A percentile compares a stretch with the other conserved stretches of the same genome.
phyloP scores from a whole-genome alignment of 1,140 invertebrate genomes.

The Nebria ingens region DNA sequence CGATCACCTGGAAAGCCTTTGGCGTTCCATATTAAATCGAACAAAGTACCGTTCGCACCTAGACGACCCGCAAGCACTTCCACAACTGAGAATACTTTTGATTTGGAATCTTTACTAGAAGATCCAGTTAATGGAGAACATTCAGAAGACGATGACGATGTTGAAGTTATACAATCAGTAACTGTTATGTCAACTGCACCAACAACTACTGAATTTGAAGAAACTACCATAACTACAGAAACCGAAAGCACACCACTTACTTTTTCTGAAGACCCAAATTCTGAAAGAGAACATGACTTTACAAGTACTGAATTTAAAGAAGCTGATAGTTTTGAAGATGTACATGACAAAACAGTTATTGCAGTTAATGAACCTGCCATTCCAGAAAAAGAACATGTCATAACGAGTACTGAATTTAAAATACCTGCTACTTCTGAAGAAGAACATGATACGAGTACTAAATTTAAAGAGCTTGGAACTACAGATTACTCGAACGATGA shows the following conservation, averaged over 20 bases:
- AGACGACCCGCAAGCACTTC: constrained; percentile 24
- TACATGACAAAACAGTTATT: constrained; percentile 12
- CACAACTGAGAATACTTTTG: constrained; percentile 41
- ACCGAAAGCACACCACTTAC: constrained; percentile 19
- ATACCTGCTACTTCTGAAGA: constrained; percentile 8
- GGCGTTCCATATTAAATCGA: constrained; percentile 19
- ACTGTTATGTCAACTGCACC: constrained; percentile 14
- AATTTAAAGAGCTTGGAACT: not conserved
- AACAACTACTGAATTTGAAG: constrained; percentile 8
- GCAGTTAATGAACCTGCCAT: no score
- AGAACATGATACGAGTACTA: constrained; percentile 4
- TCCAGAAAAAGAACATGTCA: no score
- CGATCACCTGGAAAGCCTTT: constrained; percentile 18
- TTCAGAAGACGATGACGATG: constrained; percentile 37
- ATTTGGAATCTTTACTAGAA: constrained; percentile 43
- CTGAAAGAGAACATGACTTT: no score
- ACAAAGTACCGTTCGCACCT: constrained; percentile 21
- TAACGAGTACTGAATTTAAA: not conserved
- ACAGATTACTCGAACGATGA: constrained; percentile 4
- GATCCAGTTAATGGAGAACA: constrained; percentile 40
- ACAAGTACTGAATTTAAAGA: no score
- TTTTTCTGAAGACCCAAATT: no score
- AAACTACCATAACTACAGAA: constrained; percentile 10
- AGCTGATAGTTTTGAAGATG: not conserved
- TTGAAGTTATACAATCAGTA: constrained; percentile 40